These are phyloP conservation scores for Lycaon pictus DNA, from an alignment of 2,113 vertebrate species.

Conservation along the genomic window DNA sequence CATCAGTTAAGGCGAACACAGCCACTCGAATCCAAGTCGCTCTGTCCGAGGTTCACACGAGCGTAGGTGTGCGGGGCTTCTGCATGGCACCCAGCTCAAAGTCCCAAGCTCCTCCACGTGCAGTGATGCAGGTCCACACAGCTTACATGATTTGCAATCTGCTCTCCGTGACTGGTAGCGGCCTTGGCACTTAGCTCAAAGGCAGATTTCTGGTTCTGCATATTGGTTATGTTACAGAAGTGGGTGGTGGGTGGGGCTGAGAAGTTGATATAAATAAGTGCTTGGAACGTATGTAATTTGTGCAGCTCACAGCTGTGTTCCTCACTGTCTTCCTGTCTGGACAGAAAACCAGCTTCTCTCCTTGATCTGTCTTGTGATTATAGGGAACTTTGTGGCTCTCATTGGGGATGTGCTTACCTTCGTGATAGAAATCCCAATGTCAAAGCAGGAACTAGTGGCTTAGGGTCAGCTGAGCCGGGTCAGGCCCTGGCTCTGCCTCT, in stretches of 20 bases:
- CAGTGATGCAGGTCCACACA: no score
- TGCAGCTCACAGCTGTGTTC: neutral
- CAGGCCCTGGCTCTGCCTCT: neutral
- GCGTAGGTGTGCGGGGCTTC: accelerated
- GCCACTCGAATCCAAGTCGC: accelerated
- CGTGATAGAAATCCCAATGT: neutral
- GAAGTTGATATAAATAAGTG: neutral
- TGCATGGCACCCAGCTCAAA: accelerated
- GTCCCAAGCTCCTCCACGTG: neutral
- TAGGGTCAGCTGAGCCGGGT: accelerated
- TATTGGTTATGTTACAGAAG: accelerated
- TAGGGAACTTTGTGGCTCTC: neutral
- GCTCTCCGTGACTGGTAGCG: no score
- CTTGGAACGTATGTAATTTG: neutral
- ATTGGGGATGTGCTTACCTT: no score
- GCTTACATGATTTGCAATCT: no score
- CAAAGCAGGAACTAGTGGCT: neutral
- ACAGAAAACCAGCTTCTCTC: neutral
- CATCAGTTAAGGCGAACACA: accelerated
- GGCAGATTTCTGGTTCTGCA: neutral
- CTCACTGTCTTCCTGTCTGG: neutral
- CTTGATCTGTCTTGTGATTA: neutral
- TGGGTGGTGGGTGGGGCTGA: neutral
- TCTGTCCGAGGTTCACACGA: accelerated
- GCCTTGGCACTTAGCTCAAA: neutral